Evolutionary conservation across 2,113 vertebrate genomes (phyloP), one percentile per base, ranked within the genome.

Genomic region (Pontoporia blainvillei): DNA sequence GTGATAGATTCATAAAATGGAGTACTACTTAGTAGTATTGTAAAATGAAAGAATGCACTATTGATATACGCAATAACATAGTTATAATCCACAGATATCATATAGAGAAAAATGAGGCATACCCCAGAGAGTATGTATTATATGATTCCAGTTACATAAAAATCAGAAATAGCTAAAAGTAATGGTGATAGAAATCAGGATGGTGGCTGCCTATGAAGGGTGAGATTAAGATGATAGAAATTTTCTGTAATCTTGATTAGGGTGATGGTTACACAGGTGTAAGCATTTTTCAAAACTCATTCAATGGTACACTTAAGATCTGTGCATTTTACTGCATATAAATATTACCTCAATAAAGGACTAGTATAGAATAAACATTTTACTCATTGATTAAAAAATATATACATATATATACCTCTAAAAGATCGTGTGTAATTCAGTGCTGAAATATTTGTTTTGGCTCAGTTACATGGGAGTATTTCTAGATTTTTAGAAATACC

Each of bases 401-500:
- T 34, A 69, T 44, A 61, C 9, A 62, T 31, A 62, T 31, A 14
- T 66, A 86, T 31, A 44, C n/a, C 7, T 61, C 44, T 94, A n/a
- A 84, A 76, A 69, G 29, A 76, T 49, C 79, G 17, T 78, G 4
- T 52, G 8, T 94, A 73, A 69, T 64, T 86, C 89, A 82, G 23
- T 95, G 49, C 85, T 79, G 54, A 95, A 72, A 76, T 91, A 91
- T 4, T 89, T 78, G 31, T 96, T 96, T 96, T 96, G 57, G 49
- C 57, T 95, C 8, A 20, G 46, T 94, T 92, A 61, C 7, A 36
- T 78, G n/a, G 54, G 21, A 85, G 12, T 91, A 86, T 49, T 93
- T 97, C 92, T 96, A 92, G 76, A 81, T 86, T 96, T 86, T 84
- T 87, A 95, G 20, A 96, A 94, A 41, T 75, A 71, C 12, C 17